Percentiles rank a stretch among this genome's conserved stretches.
phyloP scores from a whole-genome alignment of 2,113 vertebrate genomes.

The Parus major region DNA sequence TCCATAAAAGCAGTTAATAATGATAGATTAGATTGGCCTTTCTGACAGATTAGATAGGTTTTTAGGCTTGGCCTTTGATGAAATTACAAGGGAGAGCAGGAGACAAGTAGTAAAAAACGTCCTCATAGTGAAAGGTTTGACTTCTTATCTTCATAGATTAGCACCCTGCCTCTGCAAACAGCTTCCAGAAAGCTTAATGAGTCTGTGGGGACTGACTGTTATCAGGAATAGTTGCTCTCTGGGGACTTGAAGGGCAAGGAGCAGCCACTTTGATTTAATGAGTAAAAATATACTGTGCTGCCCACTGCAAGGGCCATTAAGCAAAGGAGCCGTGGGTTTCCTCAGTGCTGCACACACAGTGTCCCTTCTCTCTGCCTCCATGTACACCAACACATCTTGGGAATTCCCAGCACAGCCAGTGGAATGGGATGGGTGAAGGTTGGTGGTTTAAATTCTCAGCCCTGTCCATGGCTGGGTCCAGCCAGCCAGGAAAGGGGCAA shows the following conservation, averaged over 20 bases:
- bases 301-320: background rate
- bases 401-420: background rate
- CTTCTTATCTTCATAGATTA: constrained; percentile 69
- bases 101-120: constrained; percentile 41
- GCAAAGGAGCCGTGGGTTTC: background rate
- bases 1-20: constrained; percentile 63
- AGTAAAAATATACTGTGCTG: constrained; percentile 12
- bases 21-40: constrained; percentile 65
- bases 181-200: constrained; percentile 48
- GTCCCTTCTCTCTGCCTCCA: background rate
- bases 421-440: background rate
- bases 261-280: constrained; percentile 33
- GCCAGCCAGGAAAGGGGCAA: background rate
- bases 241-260: constrained; percentile 24
- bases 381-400: background rate
- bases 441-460: background rate
- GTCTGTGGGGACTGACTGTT: constrained; percentile 12
- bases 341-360: background rate
- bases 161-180: constrained; percentile 48
- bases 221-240: background rate
- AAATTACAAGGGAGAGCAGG: constrained; percentile 55
- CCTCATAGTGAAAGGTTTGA: constrained; percentile 39
- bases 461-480: background rate
- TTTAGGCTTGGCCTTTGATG: constrained; percentile 64
- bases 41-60: constrained; percentile 70